A percentile compares a stretch with the other conserved stretches of the same genome.
Evolutionary conservation across 64 coral and sea anemone species (phyloP).

Genomic region (Montipora sp.): DNA sequence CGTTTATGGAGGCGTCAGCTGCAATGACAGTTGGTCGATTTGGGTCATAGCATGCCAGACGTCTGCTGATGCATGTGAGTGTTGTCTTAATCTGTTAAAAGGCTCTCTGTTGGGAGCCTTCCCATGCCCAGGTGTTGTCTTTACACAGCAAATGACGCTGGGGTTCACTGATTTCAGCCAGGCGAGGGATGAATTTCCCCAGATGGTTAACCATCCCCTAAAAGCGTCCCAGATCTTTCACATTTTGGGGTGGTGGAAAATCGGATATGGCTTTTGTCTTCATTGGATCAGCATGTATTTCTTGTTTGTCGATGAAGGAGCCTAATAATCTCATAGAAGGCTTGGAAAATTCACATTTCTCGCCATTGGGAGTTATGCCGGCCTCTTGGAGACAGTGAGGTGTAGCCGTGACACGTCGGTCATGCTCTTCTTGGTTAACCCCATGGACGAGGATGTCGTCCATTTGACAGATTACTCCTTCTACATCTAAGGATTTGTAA

Average conservation of each 20-base stretch:
- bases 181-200: constrained; percentile 5
- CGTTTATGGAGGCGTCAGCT: background rate
- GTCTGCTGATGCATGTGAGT: constrained; percentile 6
- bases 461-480: constrained; percentile 42
- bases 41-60: constrained; percentile 49
- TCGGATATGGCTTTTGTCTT: background rate
- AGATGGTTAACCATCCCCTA: constrained; percentile 53
- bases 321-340: constrained; percentile 57
- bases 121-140: constrained; percentile 23
- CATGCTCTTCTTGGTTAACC: background rate
- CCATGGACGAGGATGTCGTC: constrained; percentile 36
- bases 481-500: background rate
- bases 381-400: constrained; percentile 9
- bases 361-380: constrained; percentile 21
- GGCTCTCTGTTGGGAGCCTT: background rate
- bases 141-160: constrained; percentile 1
- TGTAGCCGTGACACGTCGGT: background rate
- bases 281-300: constrained; percentile 40
- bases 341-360: constrained; percentile 11
- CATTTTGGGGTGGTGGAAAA: no score
- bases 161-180: constrained; percentile 16
- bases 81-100: constrained; percentile 42
- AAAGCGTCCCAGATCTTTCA: constrained; percentile 39
- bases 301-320: constrained; percentile 41
- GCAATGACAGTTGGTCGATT: background rate